phyloP scores from a whole-genome alignment of 2,888 invertebrate species.

The Netelia virgata region DNA sequence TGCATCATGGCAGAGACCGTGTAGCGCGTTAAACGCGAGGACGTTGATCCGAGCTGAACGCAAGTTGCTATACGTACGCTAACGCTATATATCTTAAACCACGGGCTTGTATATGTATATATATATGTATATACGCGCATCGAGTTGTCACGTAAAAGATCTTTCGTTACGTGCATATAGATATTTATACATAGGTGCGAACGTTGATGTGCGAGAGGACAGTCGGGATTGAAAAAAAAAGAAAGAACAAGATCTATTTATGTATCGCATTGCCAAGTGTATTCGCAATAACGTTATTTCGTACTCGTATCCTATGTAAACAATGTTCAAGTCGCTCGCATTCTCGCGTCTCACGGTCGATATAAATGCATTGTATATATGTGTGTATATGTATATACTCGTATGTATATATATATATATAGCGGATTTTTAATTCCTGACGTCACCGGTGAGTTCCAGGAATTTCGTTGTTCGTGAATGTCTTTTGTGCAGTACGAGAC shows the following conservation, averaged over 20 bases:
- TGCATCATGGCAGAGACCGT: too few relatives aligned
- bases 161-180: too few relatives aligned
- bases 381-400: neutral
- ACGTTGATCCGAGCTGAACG: too few relatives aligned
- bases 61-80: too few relatives aligned
- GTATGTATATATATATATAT: neutral
- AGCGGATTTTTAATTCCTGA: neutral
- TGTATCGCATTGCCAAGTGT: neutral
- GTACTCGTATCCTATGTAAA: constrained; percentile 37
- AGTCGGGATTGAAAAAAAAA: neutral
- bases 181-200: too few relatives aligned
- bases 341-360: constrained; percentile 14
- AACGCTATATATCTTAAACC: too few relatives aligned
- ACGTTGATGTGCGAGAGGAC: too few relatives aligned
- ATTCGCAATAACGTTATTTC: constrained; percentile 24
- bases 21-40: too few relatives aligned
- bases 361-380: neutral
- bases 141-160: too few relatives aligned
- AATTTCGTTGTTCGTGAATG: neutral
- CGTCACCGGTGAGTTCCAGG: neutral
- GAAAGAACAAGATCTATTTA: constrained; percentile 36
- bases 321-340: constrained; percentile 23
- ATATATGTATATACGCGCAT: too few relatives aligned
- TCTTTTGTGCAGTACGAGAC: neutral
- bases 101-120: too few relatives aligned